Evolutionary conservation across 2,888 invertebrate genomes (phyloP), one percentile per base, ranked within the genome.

Genomic region (Plebejus anna): DNA sequence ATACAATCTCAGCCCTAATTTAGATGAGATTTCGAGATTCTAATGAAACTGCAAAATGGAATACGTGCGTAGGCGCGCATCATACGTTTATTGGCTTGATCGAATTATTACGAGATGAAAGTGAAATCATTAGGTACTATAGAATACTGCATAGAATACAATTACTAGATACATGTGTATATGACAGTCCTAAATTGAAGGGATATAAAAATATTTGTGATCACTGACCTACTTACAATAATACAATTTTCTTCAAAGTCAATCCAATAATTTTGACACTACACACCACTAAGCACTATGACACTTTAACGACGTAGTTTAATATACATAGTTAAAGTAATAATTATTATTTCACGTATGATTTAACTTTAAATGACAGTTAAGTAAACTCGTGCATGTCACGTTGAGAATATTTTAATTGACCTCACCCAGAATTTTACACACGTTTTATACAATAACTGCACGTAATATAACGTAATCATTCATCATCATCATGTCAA

Each of bases 1-100:
- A 47, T 55, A 66, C 9, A 9, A 36, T 61, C 66, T 22, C 66
- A 66, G 66, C 66, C 32, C 66, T 66, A 36, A 66, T 66, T 32
- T 79, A 79, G 77, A 77, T 79, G 79, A 78, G 77, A 76, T 59
- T 77, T 75, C 79, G 80, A 77, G 81, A 80, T 76, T 79, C 75
- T 71, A 61, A 66, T 75, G 78, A 61, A 75, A 70, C 75, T 75
- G 61, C 79, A 79, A 76, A 76, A 78, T 76, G 47, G 76, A 42
- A 79, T 76, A 79, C 78, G 77, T 79, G 76, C 71, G 72, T 72
- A 59, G 55, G 16, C 16, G 55, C 55, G 16, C 32, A 72, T 59
- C 72, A 76, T 73, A 47, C 72, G 59, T 72, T 76, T 61, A 76
- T 76, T 76, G 72, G 72, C 3, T 72, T 22, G 28, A 78, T 73